Conservation (phyloP, 1,140 invertebrate species). For the Anadara kagoshimensis region DNA sequence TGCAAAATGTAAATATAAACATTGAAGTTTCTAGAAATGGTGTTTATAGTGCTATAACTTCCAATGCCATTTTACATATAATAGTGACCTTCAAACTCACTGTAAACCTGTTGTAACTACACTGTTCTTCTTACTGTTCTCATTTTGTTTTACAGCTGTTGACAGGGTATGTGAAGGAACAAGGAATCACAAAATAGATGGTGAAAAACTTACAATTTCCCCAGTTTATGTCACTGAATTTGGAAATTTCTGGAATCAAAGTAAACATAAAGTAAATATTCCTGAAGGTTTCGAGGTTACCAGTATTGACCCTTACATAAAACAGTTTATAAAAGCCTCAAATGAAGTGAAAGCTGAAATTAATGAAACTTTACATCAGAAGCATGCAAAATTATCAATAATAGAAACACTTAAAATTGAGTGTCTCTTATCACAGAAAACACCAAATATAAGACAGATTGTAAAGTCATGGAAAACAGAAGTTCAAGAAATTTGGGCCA, state of each 20-base stretch:
- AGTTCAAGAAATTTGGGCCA: constrained; percentile 14
- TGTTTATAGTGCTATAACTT: no score
- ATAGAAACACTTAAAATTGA: constrained; percentile 24
- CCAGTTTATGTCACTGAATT: background rate
- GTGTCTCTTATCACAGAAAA: constrained; percentile 27
- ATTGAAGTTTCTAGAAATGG: no score
- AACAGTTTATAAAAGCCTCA: background rate
- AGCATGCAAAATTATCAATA: constrained; percentile 19
- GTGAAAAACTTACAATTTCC: constrained; percentile 5
- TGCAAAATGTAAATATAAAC: no score
- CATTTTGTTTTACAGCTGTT: no score
- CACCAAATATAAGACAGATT: constrained; percentile 5
- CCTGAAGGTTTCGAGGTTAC: background rate
- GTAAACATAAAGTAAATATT: constrained; percentile 5
- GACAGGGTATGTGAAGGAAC: no score
- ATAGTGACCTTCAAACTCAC: no score
- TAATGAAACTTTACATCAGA: constrained; percentile 20
- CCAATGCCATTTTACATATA: no score
- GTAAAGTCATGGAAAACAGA: constrained; percentile 29
- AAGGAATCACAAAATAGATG: background rate
- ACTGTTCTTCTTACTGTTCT: no score
- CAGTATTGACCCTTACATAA: background rate
- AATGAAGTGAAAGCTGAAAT: background rate
- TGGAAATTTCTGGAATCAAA: constrained; percentile 9
- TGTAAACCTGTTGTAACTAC: no score